phyloP scores from a whole-genome alignment of 2,888 invertebrate species.

The Eudasyphora cyanicolor region DNA sequence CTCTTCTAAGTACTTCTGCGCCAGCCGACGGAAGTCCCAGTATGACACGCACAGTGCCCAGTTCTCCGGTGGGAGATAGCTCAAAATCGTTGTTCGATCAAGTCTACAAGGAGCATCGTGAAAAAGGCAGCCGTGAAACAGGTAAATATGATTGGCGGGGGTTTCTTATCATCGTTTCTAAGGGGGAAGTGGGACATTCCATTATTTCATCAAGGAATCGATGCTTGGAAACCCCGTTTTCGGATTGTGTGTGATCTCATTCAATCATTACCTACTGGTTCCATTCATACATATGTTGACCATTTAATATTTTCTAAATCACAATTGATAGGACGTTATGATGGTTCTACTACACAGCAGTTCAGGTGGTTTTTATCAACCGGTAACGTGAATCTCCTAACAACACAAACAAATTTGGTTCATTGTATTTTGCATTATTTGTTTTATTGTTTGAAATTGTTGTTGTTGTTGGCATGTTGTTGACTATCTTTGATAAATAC shows the following conservation, averaged over 20 bases:
- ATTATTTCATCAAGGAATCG: neutral
- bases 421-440: constrained; percentile 15
- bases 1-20: constrained; percentile 77
- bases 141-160: constrained; percentile 69
- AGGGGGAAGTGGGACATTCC: neutral
- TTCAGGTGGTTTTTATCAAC: constrained; percentile 79
- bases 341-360: constrained; percentile 74
- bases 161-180: constrained; percentile 42
- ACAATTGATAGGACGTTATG: constrained; percentile 72
- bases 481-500: neutral
- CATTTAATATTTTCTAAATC: constrained; percentile 58
- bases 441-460: constrained; percentile 15
- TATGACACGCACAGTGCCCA: constrained; percentile 71
- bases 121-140: constrained; percentile 74
- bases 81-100: constrained; percentile 74
- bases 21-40: constrained; percentile 72
- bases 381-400: constrained; percentile 74
- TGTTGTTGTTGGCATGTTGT: constrained; percentile 31
- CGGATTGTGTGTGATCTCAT: too few relatives aligned
- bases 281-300: neutral
- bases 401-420: constrained; percentile 21
- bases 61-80: constrained; percentile 71
- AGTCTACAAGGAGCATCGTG: constrained; percentile 68
- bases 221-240: neutral
- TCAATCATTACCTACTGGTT: too few relatives aligned